phyloP scores from a whole-genome alignment of 2,113 vertebrate genomes.

The Oreochromis niloticus region DNA sequence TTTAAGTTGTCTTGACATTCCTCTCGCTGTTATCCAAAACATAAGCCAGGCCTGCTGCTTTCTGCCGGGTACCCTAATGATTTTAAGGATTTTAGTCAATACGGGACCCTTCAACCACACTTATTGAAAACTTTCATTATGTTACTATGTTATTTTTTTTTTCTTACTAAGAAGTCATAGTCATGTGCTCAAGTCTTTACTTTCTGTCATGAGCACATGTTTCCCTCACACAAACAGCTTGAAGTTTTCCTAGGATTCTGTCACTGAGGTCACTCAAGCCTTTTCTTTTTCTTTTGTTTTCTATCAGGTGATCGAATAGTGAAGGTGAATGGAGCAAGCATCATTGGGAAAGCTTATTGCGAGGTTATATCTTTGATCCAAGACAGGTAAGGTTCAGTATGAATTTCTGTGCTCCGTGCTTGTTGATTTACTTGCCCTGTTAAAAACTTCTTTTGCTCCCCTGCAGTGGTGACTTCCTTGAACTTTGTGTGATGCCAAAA shows the following conservation, averaged over 20 bases:
- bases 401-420: neutral
- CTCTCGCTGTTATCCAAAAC: neutral
- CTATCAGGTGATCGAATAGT: conserved; percentile 89
- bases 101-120: neutral
- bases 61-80: neutral
- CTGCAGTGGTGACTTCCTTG: conserved; percentile 86
- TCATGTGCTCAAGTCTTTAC: neutral
- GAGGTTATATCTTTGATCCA: conserved; percentile 97
- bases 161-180: neutral
- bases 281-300: neutral
- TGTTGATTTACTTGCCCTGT: neutral
- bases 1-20: neutral
- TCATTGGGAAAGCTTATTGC: conserved; percentile 96
- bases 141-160: neutral
- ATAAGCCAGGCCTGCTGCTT: neutral
- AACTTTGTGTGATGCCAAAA: conserved; percentile 98
- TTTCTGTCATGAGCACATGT: neutral
- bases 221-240: neutral
- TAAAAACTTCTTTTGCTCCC: neutral
- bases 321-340: conserved; percentile 95
- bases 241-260: neutral
- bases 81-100: neutral
- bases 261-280: neutral
- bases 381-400: conserved; percentile 80
- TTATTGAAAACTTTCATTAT: neutral